Percentiles rank a stretch among this genome's conserved stretches.
Conservation (phyloP, 2,113 vertebrate species). For the Notechis scutatus region DNA sequence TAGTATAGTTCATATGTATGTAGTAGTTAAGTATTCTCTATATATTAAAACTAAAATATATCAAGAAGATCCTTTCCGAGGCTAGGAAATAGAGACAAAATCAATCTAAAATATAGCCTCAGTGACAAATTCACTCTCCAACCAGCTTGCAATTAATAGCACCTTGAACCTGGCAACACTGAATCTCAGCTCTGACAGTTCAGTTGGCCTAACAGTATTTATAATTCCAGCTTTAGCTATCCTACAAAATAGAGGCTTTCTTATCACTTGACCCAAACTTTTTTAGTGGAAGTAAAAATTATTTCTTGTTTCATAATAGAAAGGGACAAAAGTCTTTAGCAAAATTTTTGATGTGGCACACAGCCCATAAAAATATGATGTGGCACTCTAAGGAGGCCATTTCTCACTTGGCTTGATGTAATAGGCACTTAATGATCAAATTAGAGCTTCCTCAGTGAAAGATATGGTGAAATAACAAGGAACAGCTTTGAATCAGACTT, state of each 20-base stretch:
- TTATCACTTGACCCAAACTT: not conserved
- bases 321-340: not conserved
- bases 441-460: constrained; percentile 54
- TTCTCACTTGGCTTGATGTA: constrained; percentile 38
- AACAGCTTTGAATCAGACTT: constrained; percentile 23
- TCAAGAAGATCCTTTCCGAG: constrained; percentile 31
- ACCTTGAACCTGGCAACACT: not conserved
- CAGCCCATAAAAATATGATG: not conserved
- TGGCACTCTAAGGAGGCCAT: not conserved
- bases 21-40: not conserved
- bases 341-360: not conserved
- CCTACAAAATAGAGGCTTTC: not conserved
- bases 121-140: not conserved
- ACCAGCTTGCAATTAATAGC: not conserved
- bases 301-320: not conserved
- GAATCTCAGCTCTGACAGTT: not conserved
- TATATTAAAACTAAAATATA: constrained; percentile 13
- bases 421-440: constrained; percentile 55
- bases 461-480: constrained; percentile 28
- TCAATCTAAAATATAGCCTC: not conserved
- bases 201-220: not conserved
- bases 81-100: constrained; percentile 9
- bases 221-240: not conserved
- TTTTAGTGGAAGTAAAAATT: not conserved
- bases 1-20: constrained; percentile 11